A percentile compares a stretch with the other conserved stretches of the same genome.
Conservation (phyloP, 1,140 invertebrate species). For the Phocides pigmalion region DNA sequence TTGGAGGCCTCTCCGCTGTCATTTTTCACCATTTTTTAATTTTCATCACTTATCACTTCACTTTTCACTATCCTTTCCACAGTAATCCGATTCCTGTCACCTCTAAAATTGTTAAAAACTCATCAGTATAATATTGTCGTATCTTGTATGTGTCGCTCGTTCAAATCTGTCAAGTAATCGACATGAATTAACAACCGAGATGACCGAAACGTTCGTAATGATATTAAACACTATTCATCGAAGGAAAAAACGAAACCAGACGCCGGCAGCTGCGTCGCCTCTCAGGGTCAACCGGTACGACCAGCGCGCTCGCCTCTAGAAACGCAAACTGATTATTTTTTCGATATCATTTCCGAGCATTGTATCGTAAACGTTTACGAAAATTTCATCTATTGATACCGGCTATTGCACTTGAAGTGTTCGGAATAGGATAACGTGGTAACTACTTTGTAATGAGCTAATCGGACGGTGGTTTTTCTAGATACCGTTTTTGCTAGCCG, state of each 20-base stretch:
- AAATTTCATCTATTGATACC: conserved; percentile 45
- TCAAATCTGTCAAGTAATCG: conserved; percentile 17
- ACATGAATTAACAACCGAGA: conserved; percentile 26
- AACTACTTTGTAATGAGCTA: neutral
- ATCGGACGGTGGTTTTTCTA: neutral
- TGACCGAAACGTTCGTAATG: conserved; percentile 40
- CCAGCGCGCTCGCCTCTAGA: conserved; percentile 44
- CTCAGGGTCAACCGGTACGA: conserved; percentile 74
- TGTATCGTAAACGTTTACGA: conserved; percentile 30
- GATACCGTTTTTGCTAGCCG: neutral
- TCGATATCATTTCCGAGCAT: conserved; percentile 50
- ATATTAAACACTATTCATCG: conserved; percentile 40
- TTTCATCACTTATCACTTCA: conserved; percentile 58
- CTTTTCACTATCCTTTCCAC: conserved; percentile 52
- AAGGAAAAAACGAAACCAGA: conserved; percentile 55
- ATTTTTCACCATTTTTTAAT: conserved; percentile 72
- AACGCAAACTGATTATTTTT: conserved; percentile 56
- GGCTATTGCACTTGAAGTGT: conserved; percentile 17
- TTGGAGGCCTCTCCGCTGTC: conserved; percentile 72
- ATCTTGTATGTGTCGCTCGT: conserved; percentile 4
- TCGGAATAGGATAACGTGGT: conserved; percentile 5
- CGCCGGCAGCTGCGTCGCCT: conserved; percentile 55
- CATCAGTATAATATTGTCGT: neutral
- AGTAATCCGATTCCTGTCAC: conserved; percentile 26
- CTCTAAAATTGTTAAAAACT: conserved; percentile 6